These are phyloP conservation scores for Micrasema longulum DNA, from an alignment of 1,140 invertebrate species.

Conservation along the genomic window DNA sequence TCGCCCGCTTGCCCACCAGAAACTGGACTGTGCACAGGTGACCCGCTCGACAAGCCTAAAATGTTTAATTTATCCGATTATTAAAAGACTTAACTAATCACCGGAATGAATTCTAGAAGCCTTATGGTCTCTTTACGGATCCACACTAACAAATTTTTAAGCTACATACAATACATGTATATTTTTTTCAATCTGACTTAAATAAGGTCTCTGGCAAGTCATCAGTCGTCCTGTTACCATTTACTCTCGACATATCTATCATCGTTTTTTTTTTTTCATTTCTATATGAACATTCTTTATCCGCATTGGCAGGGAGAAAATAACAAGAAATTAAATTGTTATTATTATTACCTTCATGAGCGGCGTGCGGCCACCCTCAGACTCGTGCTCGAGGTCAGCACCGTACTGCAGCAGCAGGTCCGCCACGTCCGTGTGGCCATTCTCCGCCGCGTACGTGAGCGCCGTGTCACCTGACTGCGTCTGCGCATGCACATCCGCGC, in stretches of 20 bases:
- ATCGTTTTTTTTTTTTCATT: not conserved
- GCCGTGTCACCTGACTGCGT: conserved; percentile 97
- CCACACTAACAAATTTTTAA: too few relatives aligned
- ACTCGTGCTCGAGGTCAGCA: conserved; percentile 94
- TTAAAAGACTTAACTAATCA: too few relatives aligned
- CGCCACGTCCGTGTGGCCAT: conserved; percentile 94
- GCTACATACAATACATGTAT: too few relatives aligned
- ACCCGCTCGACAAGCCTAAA: conserved; percentile 92
- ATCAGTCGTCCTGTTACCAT: too few relatives aligned
- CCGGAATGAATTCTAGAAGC: too few relatives aligned
- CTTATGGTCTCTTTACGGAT: too few relatives aligned
- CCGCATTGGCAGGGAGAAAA: too few relatives aligned
- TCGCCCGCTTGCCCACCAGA: conserved; percentile 92
- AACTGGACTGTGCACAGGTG: conserved; percentile 98
- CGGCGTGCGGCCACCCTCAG: conserved; percentile 94
- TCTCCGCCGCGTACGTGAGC: conserved; percentile 97
- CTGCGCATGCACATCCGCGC: conserved; percentile 92
- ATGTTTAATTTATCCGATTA: too few relatives aligned
- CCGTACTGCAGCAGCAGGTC: conserved; percentile 89
- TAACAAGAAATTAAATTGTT: conserved; percentile 1
- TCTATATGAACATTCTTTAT: too few relatives aligned
- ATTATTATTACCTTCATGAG: conserved; percentile 84
- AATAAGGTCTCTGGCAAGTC: too few relatives aligned
- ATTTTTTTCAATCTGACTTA: too few relatives aligned
- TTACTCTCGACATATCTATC: conserved; percentile 2